Conservation (phyloP, 1,140 invertebrate genomes). For the Drosophila sp. region DNA sequence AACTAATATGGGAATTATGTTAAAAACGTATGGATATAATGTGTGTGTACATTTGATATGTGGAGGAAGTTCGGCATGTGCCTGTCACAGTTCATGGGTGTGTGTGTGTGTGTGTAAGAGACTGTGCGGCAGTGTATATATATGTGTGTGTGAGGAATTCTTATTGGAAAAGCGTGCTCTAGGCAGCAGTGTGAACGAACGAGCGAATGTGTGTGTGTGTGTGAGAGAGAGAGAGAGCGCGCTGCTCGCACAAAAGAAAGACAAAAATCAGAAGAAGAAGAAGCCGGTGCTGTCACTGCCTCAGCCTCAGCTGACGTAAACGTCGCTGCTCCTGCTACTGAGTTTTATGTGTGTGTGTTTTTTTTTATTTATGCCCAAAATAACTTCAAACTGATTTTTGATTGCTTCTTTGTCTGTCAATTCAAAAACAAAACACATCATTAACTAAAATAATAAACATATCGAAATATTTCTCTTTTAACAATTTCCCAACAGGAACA, state of each 20-base stretch:
- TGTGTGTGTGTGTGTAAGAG: slow-evolving; percentile 22
- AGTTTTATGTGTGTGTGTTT: slow-evolving; percentile 42
- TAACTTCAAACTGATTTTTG: slow-evolving; percentile 54
- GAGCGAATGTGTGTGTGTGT: slow-evolving; percentile 31
- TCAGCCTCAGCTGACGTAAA: slow-evolving; percentile 37
- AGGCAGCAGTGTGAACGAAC: slow-evolving; percentile 56
- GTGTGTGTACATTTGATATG: slow-evolving; percentile 62
- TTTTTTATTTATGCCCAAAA: slow-evolving; percentile 43
- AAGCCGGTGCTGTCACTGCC: slow-evolving; percentile 43
- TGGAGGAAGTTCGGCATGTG: slow-evolving; percentile 74
- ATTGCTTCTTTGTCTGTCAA: slow-evolving; percentile 44
- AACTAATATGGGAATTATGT: slow-evolving; percentile 40
- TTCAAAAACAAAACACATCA: slow-evolving; percentile 16
- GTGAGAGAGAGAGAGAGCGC: slow-evolving; percentile 46
- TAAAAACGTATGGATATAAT: neutral
- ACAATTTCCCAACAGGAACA: slow-evolving; percentile 20
- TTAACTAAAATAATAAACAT: neutral
- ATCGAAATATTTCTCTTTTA: neutral
- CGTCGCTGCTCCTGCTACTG: slow-evolving; percentile 35
- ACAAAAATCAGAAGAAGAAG: slow-evolving; percentile 67
- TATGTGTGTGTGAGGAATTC: slow-evolving; percentile 55
- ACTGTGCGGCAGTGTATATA: neutral
- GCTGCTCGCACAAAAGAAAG: slow-evolving; percentile 62
- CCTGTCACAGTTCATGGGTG: slow-evolving; percentile 29
- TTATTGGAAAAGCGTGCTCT: slow-evolving; percentile 78